Conservation (phyloP, 2,113 vertebrate genomes). For the cat (Felis catus) region DNA sequence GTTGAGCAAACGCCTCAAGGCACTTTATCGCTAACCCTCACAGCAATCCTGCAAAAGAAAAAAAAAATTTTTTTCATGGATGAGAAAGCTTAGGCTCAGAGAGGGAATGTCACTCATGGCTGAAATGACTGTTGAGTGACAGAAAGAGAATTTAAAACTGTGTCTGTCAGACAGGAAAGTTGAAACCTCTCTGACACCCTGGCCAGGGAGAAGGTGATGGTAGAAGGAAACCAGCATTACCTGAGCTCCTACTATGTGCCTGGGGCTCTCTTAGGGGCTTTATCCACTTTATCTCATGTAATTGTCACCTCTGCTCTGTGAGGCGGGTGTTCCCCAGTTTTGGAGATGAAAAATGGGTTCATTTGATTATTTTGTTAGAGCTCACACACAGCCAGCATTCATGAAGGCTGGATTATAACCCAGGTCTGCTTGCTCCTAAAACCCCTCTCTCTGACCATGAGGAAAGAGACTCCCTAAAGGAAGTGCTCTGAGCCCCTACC, state of each 20-base stretch:
- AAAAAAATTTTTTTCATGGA: not conserved
- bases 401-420: not conserved
- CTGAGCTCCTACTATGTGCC: not conserved
- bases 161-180: not conserved
- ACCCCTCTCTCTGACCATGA: too few relatives aligned
- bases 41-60: not conserved
- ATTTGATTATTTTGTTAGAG: not conserved
- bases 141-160: not conserved
- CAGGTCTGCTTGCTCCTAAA: not conserved
- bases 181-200: fast-evolving
- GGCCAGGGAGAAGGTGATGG: not conserved
- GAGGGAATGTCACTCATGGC: not conserved
- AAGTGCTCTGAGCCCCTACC: not conserved
- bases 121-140: not conserved
- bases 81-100: not conserved
- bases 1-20: not conserved
- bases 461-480: not conserved
- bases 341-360: not conserved
- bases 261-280: not conserved
- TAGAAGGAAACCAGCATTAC: not conserved
- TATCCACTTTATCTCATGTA: not conserved
- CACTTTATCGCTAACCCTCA: not conserved
- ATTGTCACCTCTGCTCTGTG: not conserved
- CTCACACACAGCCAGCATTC: not conserved
- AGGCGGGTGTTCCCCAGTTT: not conserved